Conservation (phyloP, 2,888 invertebrate genomes). For the Orthosia cruda region DNA sequence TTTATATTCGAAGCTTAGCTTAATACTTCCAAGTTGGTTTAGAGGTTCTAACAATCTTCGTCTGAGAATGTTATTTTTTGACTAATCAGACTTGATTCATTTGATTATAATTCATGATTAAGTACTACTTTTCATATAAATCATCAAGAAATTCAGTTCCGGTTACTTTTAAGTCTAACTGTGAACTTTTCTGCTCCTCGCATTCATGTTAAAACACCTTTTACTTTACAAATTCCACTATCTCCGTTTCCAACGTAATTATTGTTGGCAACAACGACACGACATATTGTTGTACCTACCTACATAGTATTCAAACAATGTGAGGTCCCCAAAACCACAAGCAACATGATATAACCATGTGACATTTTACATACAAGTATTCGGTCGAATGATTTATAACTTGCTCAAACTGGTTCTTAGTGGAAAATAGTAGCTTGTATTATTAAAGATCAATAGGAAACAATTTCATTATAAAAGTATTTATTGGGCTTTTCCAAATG, state of each 20-base stretch:
- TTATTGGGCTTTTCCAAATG: conserved; percentile 6
- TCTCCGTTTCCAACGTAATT: conserved; percentile 11
- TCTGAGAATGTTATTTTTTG: neutral
- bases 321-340: conserved; percentile 66
- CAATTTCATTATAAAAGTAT: neutral
- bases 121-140: conserved; percentile 1
- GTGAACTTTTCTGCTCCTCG: neutral
- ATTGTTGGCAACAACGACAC: conserved; percentile 6
- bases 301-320: conserved; percentile 68
- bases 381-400: conserved; percentile 68
- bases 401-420: conserved; percentile 62
- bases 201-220: neutral
- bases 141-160: neutral
- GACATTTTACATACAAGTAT: conserved; percentile 76
- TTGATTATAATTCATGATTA: neutral
- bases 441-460: conserved; percentile 13
- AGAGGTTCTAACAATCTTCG: neutral
- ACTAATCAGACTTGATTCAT: conserved; percentile 4
- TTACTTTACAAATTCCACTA: conserved; percentile 4
- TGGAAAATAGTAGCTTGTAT: conserved; percentile 44
- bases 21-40: too few species aligned
- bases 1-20: neutral
- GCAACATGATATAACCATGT: conserved; percentile 72
- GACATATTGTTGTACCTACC: conserved; percentile 22
- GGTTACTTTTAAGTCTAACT: neutral